These are phyloP conservation scores for Mastomys natalensis DNA, from an alignment of 2,113 vertebrate genomes.

Conservation along the genomic window DNA sequence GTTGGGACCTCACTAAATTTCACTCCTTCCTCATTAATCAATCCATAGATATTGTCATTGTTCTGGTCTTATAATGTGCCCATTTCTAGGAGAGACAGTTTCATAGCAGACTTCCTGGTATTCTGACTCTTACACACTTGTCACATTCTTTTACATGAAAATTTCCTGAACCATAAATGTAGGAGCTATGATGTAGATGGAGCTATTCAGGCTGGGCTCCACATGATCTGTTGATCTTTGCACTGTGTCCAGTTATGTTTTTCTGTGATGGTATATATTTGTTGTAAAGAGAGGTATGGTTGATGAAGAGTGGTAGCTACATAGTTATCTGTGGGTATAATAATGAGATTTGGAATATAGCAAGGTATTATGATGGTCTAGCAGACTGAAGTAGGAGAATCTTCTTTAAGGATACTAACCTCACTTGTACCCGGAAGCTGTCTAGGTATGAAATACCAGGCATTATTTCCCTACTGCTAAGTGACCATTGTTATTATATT, in stretches of 20 bases:
- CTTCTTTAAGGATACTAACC: neutral
- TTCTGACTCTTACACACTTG: neutral
- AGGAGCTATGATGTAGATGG: neutral
- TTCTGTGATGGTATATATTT: neutral
- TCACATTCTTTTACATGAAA: neutral
- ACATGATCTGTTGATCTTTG: neutral
- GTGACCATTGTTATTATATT: neutral
- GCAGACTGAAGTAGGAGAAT: neutral
- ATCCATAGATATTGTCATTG: neutral
- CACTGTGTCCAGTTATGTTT: neutral
- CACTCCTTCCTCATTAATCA: neutral
- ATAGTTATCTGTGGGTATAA: neutral
- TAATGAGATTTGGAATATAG: neutral
- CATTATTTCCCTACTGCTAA: neutral
- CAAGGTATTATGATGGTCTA: neutral
- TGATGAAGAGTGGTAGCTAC: neutral
- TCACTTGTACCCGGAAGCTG: neutral
- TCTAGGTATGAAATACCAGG: neutral
- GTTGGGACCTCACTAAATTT: neutral
- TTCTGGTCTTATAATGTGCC: neutral
- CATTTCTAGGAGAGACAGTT: neutral
- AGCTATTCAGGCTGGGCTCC: neutral
- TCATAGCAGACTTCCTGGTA: neutral
- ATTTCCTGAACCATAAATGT: neutral
- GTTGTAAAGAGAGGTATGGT: neutral